These are phyloP conservation scores for Drosophila nr. medialis DNA, from an alignment of 2,888 invertebrate genomes.

Conservation along the genomic window DNA sequence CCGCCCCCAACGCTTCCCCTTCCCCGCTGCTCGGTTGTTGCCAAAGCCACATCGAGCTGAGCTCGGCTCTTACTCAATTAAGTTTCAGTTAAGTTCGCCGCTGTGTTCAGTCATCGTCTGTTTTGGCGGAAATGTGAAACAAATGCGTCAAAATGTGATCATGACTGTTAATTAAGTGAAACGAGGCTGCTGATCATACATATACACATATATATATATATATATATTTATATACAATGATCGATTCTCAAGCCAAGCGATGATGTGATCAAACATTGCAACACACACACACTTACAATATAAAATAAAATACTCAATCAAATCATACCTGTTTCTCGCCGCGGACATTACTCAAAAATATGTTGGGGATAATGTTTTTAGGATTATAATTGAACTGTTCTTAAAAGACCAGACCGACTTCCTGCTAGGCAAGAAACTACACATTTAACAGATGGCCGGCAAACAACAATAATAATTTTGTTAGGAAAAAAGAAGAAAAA, in stretches of 20 bases:
- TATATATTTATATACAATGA: background rate
- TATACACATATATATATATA: background rate
- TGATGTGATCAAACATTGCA: slow-evolving; percentile 36
- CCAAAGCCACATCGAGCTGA: slow-evolving; percentile 1
- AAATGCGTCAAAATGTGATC: slow-evolving; percentile 51
- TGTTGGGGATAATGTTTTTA: background rate
- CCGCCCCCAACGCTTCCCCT: slow-evolving; percentile 2
- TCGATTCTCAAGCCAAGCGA: slow-evolving; percentile 21
- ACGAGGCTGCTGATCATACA: slow-evolving; percentile 27
- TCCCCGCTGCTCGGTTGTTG: background rate
- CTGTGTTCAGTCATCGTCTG: slow-evolving; percentile 12
- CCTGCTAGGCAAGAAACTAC: background rate
- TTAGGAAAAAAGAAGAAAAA: slow-evolving; percentile 9
- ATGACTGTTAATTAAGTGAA: slow-evolving; percentile 56
- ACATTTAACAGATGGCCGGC: slow-evolving; percentile 17
- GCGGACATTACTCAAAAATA: background rate
- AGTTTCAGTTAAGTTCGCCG: slow-evolving; percentile 12
- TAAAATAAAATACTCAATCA: background rate
- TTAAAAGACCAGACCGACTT: background rate
- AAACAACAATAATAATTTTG: slow-evolving; percentile 17
- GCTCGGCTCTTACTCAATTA: slow-evolving; percentile 32
- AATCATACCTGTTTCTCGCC: background rate
- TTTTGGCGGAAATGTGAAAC: slow-evolving; percentile 52
- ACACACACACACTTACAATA: background rate
- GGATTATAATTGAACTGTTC: slow-evolving; percentile 1